Conservation (phyloP, 2,113 vertebrate species). For the Indri indri region DNA sequence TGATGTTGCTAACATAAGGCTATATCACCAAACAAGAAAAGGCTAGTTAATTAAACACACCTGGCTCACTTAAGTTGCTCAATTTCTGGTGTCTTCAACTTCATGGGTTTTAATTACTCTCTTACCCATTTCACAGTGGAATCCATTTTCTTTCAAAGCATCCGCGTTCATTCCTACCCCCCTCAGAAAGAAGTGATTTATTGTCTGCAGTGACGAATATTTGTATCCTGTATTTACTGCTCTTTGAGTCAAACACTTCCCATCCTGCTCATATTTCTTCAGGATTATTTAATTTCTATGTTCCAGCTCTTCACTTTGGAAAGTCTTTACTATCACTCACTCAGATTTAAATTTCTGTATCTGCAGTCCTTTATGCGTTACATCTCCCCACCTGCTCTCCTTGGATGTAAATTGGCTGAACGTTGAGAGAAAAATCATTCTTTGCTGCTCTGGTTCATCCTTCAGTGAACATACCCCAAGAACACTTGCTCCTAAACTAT, state of each 20-base stretch:
- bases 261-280: background rate
- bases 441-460: conserved; percentile 68
- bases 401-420: conserved; percentile 58
- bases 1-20: background rate
- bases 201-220: background rate
- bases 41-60: background rate
- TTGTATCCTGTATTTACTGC: background rate
- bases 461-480: conserved; percentile 71
- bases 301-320: background rate
- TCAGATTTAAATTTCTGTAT: conserved; percentile 21
- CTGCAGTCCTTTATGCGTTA: background rate
- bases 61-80: background rate
- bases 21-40: background rate
- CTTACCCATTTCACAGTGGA: background rate
- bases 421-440: conserved; percentile 48
- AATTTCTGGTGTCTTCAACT: background rate
- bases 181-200: background rate
- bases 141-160: background rate
- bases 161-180: background rate
- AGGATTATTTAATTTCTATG: conserved; percentile 8
- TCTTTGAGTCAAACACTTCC: background rate
- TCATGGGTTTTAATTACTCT: background rate
- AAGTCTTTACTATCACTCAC: background rate
- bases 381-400: conserved; percentile 53
- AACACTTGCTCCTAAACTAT: conserved; percentile 80